Evolutionary conservation across 2,113 vertebrate genomes (phyloP), one percentile per base, ranked within the genome.

Genomic region (Smithornis capensis): DNA sequence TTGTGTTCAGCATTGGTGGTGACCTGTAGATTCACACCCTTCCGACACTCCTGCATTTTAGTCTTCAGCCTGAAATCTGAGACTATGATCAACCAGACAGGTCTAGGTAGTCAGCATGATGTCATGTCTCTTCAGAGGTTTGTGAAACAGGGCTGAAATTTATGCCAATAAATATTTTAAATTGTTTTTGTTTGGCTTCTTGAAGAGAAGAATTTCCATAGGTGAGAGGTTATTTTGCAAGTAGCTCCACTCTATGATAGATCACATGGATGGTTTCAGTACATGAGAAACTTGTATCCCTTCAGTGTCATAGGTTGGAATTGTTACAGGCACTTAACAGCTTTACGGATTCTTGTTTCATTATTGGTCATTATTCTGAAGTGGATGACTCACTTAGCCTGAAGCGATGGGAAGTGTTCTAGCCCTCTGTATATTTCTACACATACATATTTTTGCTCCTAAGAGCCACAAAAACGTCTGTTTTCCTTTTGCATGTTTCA

Each of bases 101-200:
- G 75, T 93, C 87, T 92, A 90, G 94, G 82, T 94, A 40, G 87
- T 86, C 68, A 73, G 84, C 70, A 86, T 95, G 94, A 94, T 83
- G 93, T 92, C 93, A 95, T 89, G 90, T 94, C 92, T 95, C 75
- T 67, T 38, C 45, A 70, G 50, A 7, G 18, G 75, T 74, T 77
- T 67, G 88, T 90, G 79, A 80, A 67, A 38, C 44, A 65, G 47
- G 35, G 68, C n/a, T 74, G 82, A 67, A 90, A 93, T 85, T 94
- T 69, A 33, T 73, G 71, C 68, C 82, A 60, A 77, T 90, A 94
- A 95, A 94, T 95, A 93, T 92, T 95, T 92, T 70, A 83, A 60
- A 90, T 88, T 93, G 87, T 88, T 97, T 94, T 96, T 95, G 87
- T 96, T 95, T 95, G 59, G 50, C 79, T 91, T 94, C 70, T 47